Evolutionary conservation across 2,888 invertebrate genomes (phyloP).

Genomic region (Vandiemenella viatica): DNA sequence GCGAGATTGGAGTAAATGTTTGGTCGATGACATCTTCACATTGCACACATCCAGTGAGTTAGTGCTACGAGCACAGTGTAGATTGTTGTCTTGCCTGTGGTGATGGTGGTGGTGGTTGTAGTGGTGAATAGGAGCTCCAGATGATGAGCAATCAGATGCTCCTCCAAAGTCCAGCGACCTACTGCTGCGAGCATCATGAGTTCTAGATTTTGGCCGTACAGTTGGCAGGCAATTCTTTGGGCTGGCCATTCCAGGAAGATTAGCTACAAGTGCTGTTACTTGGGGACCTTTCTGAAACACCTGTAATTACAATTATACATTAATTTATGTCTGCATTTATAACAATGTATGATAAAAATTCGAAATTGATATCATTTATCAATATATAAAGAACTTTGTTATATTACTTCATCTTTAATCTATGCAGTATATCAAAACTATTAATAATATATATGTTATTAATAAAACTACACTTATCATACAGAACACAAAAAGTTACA

Average conservation of each 20-base stretch:
- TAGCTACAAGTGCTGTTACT: constrained; percentile 44
- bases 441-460: too few species aligned
- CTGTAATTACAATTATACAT: constrained; percentile 1
- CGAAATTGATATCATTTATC: not conserved
- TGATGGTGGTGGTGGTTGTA: constrained; percentile 32
- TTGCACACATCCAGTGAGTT: constrained; percentile 12
- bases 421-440: too few species aligned
- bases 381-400: too few species aligned
- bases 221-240: constrained; percentile 24
- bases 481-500: too few species aligned
- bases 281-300: constrained; percentile 70
- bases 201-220: constrained; percentile 19
- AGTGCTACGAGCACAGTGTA: constrained; percentile 13
- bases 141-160: constrained; percentile 34
- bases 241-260: constrained; percentile 35
- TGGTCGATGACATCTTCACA: not conserved
- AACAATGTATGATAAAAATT: not conserved
- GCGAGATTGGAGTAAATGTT: not conserved
- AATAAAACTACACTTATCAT: too few species aligned
- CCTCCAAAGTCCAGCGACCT: constrained; percentile 35
- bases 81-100: constrained; percentile 22
- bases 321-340: not conserved
- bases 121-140: constrained; percentile 22
- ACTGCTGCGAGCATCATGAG: constrained; percentile 23
- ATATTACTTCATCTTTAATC: too few species aligned